Evolutionary conservation across 2,888 invertebrate genomes (phyloP).

Genomic region (Cheilosia urbana): DNA sequence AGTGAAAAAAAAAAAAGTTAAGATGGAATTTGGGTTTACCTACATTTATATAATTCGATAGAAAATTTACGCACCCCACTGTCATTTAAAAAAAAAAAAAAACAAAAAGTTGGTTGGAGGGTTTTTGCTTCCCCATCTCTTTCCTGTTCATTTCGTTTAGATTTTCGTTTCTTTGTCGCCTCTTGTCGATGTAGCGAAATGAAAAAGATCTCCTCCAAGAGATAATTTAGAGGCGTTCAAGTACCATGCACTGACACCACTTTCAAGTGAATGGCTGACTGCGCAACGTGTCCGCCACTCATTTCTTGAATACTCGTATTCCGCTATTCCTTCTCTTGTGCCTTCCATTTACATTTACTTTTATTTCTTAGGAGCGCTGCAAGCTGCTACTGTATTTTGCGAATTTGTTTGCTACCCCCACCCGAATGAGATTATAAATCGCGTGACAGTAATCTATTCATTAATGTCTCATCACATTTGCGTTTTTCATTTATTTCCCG

Average conservation of each 20-base stretch:
- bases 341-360: conserved; percentile 23
- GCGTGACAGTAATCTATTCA: conserved; percentile 78
- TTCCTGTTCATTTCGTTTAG: conserved; percentile 33
- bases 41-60: neutral
- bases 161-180: conserved; percentile 1
- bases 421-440: conserved; percentile 71
- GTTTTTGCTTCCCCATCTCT: conserved; percentile 5
- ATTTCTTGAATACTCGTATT: conserved; percentile 7
- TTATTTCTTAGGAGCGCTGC: conserved; percentile 28
- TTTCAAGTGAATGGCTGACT: conserved; percentile 60
- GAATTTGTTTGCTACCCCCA: conserved; percentile 26
- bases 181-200: conserved; percentile 32
- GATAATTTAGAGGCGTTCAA: conserved; percentile 71
- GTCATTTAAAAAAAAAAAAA: neutral
- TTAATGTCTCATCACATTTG: conserved; percentile 77
- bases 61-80: conserved; percentile 10
- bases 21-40: too few species aligned
- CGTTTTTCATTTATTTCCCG: conserved; percentile 73
- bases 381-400: conserved; percentile 34
- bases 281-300: conserved; percentile 49
- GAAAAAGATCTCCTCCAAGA: conserved; percentile 55
- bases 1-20: too few species aligned
- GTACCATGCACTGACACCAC: conserved; percentile 67
- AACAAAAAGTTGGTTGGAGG: neutral
- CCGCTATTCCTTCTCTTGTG: conserved; percentile 7